Base-by-base conservation (phyloP, 2,888 invertebrate genomes). In the Magallana nippona region DNA sequence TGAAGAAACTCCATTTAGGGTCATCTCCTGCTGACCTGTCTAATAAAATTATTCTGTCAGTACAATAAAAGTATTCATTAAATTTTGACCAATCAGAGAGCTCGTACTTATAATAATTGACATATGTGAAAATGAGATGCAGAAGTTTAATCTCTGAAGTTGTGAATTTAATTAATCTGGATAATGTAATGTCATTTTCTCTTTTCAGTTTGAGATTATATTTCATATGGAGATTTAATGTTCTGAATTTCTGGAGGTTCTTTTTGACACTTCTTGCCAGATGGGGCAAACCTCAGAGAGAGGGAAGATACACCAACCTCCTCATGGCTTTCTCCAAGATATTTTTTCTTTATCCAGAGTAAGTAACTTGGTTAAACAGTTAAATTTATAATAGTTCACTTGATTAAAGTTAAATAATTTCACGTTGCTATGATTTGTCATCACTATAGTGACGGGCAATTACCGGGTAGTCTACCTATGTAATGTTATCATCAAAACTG, bases 341-440 rank as follows among this genome's bases (percentile, higher is more conserved):
- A 17, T 77, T 77, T 77, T 77, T 77, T 27, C 27, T 77, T 27
- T 27, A 77, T 17, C 77, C 77, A 44, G 77, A 77, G 77, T 77
- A 77, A 77, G 77, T 77, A n/a, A 77, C 17, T 77, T 44, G 1
- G 15, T 77, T 77, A 17, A 44, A 77, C 10, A 22, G 17, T 13
- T 60, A 17, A n/a, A n/a, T 19, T 60, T 5, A 19, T 60, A 60
- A 60, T 19, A 27, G 27, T 27, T 27, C 27, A 27, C 1, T 27
- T 1, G 27, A 27, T 27, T 27, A 27, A 27, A 27, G 1, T 27
- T 27, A 27, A 27, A 27, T 27, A 2, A 27, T 27, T 27, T 27
- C 27, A 27, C 2, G 27, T 27, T 27, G 27, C 27, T 27, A 27
- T 1, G 1, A 27, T 27, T 27, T 27, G 27, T 2, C 27, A n/a